Evolutionary conservation across 2,113 vertebrate species (phyloP).

Genomic region (Ammodytes marinus): DNA sequence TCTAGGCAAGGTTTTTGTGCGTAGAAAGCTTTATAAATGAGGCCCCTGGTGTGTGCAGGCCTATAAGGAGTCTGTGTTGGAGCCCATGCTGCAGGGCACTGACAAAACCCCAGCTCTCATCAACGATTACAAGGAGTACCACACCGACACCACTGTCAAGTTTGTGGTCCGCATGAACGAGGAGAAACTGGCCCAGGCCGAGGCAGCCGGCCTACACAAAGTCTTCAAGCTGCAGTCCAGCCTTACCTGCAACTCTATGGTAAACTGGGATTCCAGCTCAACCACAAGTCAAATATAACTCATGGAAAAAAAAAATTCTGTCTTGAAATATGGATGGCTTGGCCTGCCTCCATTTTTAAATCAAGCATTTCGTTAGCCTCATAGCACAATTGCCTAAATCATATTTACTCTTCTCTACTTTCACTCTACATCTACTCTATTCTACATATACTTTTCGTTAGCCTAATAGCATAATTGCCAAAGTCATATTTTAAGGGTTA

Average conservation of each 20-base stretch:
- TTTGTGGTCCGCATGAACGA: conserved; percentile 98
- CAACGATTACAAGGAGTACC: conserved; percentile 98
- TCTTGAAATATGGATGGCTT: not conserved
- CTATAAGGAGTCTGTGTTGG: conserved; percentile 97
- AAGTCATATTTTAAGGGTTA: too few relatives aligned
- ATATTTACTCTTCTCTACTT: too few relatives aligned
- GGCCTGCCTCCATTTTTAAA: not conserved
- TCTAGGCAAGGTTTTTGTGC: too few relatives aligned
- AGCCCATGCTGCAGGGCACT: conserved; percentile 97
- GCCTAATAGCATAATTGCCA: too few relatives aligned
- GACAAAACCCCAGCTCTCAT: conserved; percentile 98
- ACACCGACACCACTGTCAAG: conserved; percentile 97
- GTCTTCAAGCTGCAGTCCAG: conserved; percentile 98
- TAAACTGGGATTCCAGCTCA: conserved; percentile 61
- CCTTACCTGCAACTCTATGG: conserved; percentile 99
- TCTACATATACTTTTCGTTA: too few relatives aligned
- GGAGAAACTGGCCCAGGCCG: conserved; percentile 98
- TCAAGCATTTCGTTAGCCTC: too few relatives aligned
- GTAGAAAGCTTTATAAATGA: too few relatives aligned
- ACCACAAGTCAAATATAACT: not conserved
- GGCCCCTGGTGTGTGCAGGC: conserved; percentile 84
- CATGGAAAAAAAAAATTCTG: not conserved
- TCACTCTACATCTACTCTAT: too few relatives aligned
- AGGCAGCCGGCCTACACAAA: conserved; percentile 96
- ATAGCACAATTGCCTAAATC: too few relatives aligned